Evolutionary conservation across 2,797 vertebrate genomes (phyloP).

Genomic region (Australoheros facetus): DNA sequence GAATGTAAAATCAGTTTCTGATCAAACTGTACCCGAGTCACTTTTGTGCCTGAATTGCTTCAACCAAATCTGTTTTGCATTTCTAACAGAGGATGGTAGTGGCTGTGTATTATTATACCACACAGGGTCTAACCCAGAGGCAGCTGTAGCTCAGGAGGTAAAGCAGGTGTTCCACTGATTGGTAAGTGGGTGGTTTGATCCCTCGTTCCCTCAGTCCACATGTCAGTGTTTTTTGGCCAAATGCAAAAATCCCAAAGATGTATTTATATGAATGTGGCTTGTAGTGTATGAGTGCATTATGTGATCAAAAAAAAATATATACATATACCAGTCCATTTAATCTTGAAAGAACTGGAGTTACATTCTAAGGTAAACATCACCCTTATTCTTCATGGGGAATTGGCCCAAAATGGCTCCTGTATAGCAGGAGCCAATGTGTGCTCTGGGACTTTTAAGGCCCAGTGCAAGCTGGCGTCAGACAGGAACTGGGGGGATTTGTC

Average conservation of each 20-base stretch:
- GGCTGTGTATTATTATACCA: too few relatives aligned
- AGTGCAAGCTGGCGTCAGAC: constrained; percentile 2
- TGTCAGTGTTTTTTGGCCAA: not conserved
- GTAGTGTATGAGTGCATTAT: not conserved
- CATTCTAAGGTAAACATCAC: not conserved
- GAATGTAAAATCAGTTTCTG: not conserved
- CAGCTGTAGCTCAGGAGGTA: not conserved
- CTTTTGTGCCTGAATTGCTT: not conserved
- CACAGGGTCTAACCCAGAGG: not conserved
- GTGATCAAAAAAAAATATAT: not conserved
- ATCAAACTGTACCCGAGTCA: too few relatives aligned
- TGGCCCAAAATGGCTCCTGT: not conserved
- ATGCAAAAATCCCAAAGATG: not conserved
- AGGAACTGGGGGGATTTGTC: constrained; percentile 45
- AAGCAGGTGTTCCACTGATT: not conserved
- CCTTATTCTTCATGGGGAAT: not conserved
- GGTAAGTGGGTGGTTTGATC: not conserved
- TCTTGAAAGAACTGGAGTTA: not conserved
- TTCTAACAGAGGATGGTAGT: not conserved
- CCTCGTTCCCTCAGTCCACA: not conserved
- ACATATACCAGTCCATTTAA: not conserved
- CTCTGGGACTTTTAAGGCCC: constrained; percentile 7
- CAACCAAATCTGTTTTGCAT: not conserved
- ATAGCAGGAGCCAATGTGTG: not conserved
- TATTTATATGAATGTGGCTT: not conserved